Conservation (phyloP, 2,797 vertebrate species). For the Thaleichthys pacificus region DNA sequence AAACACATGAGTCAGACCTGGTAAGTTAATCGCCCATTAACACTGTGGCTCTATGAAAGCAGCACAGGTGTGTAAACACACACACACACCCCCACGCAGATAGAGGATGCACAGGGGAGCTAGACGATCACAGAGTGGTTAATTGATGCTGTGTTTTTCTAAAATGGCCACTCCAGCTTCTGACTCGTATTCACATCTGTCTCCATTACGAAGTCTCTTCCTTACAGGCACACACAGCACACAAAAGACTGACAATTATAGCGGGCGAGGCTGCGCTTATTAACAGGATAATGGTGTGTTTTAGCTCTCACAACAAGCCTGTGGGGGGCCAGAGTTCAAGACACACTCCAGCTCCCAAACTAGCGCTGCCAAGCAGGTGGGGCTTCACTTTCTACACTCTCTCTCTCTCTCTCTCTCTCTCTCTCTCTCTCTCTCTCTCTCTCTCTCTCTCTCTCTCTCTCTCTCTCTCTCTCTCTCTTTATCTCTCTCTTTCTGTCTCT, state of each 20-base stretch:
- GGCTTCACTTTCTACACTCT: not conserved
- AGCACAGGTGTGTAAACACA: not conserved
- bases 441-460: too few species aligned
- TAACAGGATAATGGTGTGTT: constrained; percentile 66
- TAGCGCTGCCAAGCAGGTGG: constrained; percentile 47
- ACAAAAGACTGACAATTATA: constrained; percentile 67
- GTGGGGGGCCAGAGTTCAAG: constrained; percentile 48
- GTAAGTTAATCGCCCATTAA: constrained; percentile 38
- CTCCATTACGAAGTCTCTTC: constrained; percentile 65
- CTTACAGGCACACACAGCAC: constrained; percentile 34
- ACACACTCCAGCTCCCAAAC: constrained; percentile 44
- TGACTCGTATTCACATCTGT: constrained; percentile 61
- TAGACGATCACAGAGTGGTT: constrained; percentile 48
- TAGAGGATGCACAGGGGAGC: constrained; percentile 14
- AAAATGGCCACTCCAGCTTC: constrained; percentile 57
- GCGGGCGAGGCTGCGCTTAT: constrained; percentile 46
- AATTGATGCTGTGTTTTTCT: constrained; percentile 47
- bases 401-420: constrained; percentile 5
- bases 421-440: constrained; percentile 10
- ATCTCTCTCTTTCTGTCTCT: not conserved
- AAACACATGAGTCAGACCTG: constrained; percentile 38
- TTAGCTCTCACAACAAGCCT: constrained; percentile 49
- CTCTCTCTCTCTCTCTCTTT: not conserved
- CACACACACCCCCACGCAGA: not conserved
- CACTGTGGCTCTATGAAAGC: constrained; percentile 21